Evolutionary conservation across 2,888 invertebrate genomes (phyloP).

Genomic region (Lithophane ornitopus): DNA sequence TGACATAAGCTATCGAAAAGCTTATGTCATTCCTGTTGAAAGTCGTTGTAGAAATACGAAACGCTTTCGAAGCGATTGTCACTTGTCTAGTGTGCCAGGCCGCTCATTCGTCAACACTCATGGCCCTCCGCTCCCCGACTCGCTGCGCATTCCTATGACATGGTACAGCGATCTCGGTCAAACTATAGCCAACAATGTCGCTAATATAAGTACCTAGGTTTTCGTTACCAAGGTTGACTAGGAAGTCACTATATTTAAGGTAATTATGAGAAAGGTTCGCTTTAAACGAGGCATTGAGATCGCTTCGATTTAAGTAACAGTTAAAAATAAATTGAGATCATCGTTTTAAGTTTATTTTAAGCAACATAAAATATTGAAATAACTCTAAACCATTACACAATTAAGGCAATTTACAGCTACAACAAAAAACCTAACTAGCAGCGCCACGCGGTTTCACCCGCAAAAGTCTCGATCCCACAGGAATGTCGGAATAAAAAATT

Average conservation of each 20-base stretch:
- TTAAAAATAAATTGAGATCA: neutral
- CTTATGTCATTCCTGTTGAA: no score
- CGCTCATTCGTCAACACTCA: no score
- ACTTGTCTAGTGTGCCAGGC: no score
- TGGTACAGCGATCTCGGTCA: no score
- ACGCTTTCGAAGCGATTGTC: no score
- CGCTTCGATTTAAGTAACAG: constrained; percentile 3
- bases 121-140: no score
- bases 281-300: neutral
- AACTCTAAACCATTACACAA: neutral
- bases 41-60: no score
- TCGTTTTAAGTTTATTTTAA: neutral
- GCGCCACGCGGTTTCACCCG: no score
- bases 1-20: no score
- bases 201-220: neutral
- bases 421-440: neutral
- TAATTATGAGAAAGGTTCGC: neutral
- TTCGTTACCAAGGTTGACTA: neutral
- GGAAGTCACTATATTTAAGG: neutral
- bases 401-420: constrained; percentile 35
- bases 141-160: no score
- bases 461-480: no score
- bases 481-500: no score
- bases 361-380: neutral
- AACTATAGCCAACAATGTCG: neutral